These are phyloP conservation scores for Vanessa atalanta DNA, from an alignment of 1,140 invertebrate genomes.

Conservation along the genomic window DNA sequence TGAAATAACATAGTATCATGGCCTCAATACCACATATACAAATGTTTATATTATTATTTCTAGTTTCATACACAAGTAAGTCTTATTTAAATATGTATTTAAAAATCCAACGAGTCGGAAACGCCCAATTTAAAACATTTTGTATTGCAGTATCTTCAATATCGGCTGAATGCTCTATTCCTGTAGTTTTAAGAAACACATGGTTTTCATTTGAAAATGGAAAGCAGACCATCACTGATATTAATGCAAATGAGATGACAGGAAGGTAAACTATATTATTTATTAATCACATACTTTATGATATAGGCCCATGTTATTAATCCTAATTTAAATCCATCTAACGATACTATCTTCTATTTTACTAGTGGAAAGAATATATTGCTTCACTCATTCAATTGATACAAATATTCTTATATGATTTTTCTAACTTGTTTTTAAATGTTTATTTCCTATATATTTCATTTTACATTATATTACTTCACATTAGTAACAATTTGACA, in stretches of 20 bases:
- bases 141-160: slow-evolving; percentile 59
- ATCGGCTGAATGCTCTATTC: slow-evolving; percentile 83
- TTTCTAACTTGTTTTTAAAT: too few relatives aligned
- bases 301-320: neutral
- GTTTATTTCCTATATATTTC: too few relatives aligned
- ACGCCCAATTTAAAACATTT: slow-evolving; percentile 52
- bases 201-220: slow-evolving; percentile 97
- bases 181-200: slow-evolving; percentile 88
- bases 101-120: slow-evolving; percentile 11
- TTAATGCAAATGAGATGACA: slow-evolving; percentile 89
- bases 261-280: slow-evolving; percentile 60
- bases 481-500: too few relatives aligned
- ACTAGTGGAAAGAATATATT: neutral
- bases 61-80: slow-evolving; percentile 26
- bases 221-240: slow-evolving; percentile 89
- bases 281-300: too few relatives aligned
- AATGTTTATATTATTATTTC: slow-evolving; percentile 25
- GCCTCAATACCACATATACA: slow-evolving; percentile 1
- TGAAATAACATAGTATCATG: slow-evolving; percentile 4
- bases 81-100: slow-evolving; percentile 4
- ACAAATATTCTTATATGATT: too few relatives aligned
- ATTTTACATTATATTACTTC: too few relatives aligned
- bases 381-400: too few relatives aligned
- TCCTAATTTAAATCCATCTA: neutral
- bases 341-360: neutral